Conservation (phyloP, 2,113 vertebrate species). For the Micronycteris hirsuta region DNA sequence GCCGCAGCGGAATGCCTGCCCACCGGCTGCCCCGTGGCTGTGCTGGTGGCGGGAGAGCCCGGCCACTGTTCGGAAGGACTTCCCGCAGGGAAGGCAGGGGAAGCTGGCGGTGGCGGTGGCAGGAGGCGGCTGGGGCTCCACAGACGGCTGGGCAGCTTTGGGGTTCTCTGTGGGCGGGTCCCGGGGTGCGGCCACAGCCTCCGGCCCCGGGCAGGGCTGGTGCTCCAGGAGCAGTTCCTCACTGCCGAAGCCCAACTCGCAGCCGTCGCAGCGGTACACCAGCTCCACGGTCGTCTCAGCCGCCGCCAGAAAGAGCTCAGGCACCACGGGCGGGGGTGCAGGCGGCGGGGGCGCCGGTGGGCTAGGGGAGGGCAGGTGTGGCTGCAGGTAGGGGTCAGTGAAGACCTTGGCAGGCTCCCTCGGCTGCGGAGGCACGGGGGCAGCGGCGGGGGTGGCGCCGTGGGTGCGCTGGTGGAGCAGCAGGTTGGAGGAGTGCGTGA, state of each 20-base stretch:
- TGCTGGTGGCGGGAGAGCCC: conserved; percentile 92
- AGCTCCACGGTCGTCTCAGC: conserved; percentile 72
- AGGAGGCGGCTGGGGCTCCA: not conserved
- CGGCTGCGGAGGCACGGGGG: conserved; percentile 37
- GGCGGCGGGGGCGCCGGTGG: not conserved
- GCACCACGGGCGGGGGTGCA: conserved; percentile 8
- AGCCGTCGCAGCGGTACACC: conserved; percentile 64
- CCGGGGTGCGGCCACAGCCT: not conserved
- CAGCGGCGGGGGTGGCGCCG: not conserved
- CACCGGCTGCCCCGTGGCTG: conserved; percentile 76
- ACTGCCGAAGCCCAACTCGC: conserved; percentile 67
- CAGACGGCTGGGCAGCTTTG: accelerated
- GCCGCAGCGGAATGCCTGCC: conserved; percentile 73
- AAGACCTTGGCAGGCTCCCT: conserved; percentile 65
- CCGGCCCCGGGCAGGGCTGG: conserved; percentile 47
- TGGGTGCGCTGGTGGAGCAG: conserved; percentile 88
- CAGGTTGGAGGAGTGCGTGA: conserved; percentile 92
- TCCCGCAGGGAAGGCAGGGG: conserved; percentile 89
- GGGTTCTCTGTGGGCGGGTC: accelerated
- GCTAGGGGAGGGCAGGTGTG: conserved; percentile 78
- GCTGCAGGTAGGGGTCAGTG: conserved; percentile 64
- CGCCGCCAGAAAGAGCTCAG: conserved; percentile 51
- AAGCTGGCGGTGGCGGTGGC: conserved; percentile 82
- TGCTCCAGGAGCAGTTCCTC: conserved; percentile 67
- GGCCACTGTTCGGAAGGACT: conserved; percentile 91